Percentiles rank a stretch among this genome's conserved stretches.
Conservation (phyloP, 2,797 vertebrate genomes). For the Pelodytes ibericus region DNA sequence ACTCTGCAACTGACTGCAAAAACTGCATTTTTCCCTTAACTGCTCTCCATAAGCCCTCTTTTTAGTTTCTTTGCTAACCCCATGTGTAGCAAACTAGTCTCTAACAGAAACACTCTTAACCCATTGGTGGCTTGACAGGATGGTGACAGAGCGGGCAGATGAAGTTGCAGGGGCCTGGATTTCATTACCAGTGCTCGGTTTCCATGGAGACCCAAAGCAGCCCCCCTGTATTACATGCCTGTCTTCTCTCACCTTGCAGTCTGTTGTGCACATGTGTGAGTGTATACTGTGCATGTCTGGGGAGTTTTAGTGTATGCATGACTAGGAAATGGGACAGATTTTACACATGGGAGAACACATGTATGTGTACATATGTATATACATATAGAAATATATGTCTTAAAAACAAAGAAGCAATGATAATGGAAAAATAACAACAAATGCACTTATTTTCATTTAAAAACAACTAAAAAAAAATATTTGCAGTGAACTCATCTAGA, state of each 20-base stretch:
- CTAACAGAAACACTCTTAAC: background rate
- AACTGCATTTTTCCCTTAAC: too few relatives aligned
- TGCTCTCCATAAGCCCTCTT: background rate
- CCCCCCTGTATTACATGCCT: background rate
- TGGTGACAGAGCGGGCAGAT: background rate
- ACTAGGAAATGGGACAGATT: slow-evolving; percentile 24
- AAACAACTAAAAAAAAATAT: too few relatives aligned
- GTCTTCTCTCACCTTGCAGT: slow-evolving; percentile 24
- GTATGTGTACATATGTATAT: too few relatives aligned
- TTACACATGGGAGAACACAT: too few relatives aligned
- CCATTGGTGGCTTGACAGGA: background rate
- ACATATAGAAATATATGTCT: too few relatives aligned
- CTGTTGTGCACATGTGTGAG: slow-evolving; percentile 17
- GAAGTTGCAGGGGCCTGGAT: slow-evolving; percentile 2
- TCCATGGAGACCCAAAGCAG: background rate
- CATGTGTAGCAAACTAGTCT: too few relatives aligned
- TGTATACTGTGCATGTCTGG: slow-evolving; percentile 12
- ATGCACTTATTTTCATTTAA: too few relatives aligned
- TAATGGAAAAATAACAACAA: too few relatives aligned
- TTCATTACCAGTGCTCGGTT: slow-evolving; percentile 3
- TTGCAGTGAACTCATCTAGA: too few relatives aligned
- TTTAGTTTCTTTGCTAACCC: background rate
- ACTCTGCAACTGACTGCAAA: too few relatives aligned
- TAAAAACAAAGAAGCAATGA: too few relatives aligned
- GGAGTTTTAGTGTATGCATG: slow-evolving; percentile 15